A percentile compares a stretch with the other conserved stretches of the same genome.
These are phyloP conservation scores for Neuroterus valhalla DNA, from an alignment of 1,140 invertebrate species.

Conservation along the genomic window DNA sequence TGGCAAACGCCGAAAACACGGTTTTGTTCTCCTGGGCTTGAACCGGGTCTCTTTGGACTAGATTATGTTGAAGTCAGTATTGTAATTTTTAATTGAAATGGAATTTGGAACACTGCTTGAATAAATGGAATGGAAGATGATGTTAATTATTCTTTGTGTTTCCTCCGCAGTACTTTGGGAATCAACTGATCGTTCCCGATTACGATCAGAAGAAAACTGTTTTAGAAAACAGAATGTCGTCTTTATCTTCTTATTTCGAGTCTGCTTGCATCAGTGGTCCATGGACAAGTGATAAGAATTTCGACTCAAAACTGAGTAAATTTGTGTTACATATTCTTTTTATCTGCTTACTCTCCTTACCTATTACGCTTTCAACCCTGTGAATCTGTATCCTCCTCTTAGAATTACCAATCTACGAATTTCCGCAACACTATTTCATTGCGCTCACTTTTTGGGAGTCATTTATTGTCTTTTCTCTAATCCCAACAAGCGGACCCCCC, in stretches of 20 bases:
- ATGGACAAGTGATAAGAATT: conserved; percentile 82
- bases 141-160: conserved; percentile 39
- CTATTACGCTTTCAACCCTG: too few species aligned
- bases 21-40: conserved; percentile 86
- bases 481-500: too few species aligned
- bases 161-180: conserved; percentile 82
- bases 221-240: conserved; percentile 82
- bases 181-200: conserved; percentile 79
- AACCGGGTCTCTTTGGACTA: conserved; percentile 47
- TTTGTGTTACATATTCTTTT: conserved; percentile 41
- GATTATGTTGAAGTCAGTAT: conserved; percentile 45
- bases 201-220: conserved; percentile 81
- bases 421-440: too few species aligned
- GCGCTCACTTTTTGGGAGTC: too few species aligned
- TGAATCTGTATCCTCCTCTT: too few species aligned
- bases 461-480: too few species aligned
- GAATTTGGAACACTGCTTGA: too few species aligned
- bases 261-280: conserved; percentile 87
- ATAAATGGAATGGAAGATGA: neutral
- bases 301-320: conserved; percentile 83
- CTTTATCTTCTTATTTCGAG: conserved; percentile 82
- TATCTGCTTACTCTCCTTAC: too few species aligned
- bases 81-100: conserved; percentile 9
- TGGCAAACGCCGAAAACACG: conserved; percentile 80
- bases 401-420: too few species aligned